Evolutionary conservation across 2,797 vertebrate species (phyloP).

Genomic region (Mionectes olivaceus): DNA sequence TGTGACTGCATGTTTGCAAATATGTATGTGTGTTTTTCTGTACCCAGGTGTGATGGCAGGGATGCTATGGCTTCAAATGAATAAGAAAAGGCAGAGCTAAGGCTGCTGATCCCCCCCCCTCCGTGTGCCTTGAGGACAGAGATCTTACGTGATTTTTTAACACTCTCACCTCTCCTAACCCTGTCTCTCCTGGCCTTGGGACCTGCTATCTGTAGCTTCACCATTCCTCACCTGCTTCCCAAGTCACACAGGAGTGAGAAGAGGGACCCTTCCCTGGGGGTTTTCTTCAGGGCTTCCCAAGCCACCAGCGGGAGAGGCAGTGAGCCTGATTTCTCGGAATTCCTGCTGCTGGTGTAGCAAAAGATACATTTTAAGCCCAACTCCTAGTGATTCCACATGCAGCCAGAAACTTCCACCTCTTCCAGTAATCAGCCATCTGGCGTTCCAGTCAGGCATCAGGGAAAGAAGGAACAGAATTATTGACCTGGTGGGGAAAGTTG

Average conservation of each 20-base stretch:
- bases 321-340: not conserved
- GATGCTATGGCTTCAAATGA: not conserved
- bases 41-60: not conserved
- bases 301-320: fast-evolving
- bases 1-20: not conserved
- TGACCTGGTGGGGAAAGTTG: fast-evolving
- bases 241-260: fast-evolving
- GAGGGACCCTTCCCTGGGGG: not conserved
- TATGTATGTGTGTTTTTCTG: fast-evolving
- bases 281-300: not conserved
- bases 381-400: not conserved
- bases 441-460: not conserved
- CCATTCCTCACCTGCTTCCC: not conserved
- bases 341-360: not conserved
- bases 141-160: not conserved
- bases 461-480: not conserved
- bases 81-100: not conserved
- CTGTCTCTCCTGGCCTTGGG: not conserved
- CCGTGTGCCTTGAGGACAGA: not conserved
- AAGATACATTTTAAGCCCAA: not conserved
- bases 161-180: not conserved
- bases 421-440: not conserved
- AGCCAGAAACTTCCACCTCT: not conserved
- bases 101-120: not conserved
- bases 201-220: fast-evolving